phyloP scores from a whole-genome alignment of 2,797 vertebrate species.

The Harpagifer antarcticus region DNA sequence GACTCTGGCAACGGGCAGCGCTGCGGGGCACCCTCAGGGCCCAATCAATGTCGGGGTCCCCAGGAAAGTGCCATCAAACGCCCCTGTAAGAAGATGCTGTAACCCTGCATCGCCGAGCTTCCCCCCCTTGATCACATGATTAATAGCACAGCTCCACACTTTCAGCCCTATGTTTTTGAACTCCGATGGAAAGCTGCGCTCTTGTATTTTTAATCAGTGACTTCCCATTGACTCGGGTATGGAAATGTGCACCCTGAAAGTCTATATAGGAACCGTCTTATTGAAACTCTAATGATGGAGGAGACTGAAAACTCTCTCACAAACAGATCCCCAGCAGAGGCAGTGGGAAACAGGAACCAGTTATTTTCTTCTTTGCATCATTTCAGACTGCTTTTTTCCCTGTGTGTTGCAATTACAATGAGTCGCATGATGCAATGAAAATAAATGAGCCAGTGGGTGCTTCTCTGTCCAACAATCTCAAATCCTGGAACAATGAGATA shows the following conservation, averaged over 20 bases:
- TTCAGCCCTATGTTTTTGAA: conserved; percentile 68
- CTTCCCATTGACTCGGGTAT: conserved; percentile 65
- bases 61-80: conserved; percentile 82
- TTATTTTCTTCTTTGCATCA: conserved; percentile 73
- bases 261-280: conserved; percentile 43
- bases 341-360: conserved; percentile 72
- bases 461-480: conserved; percentile 80
- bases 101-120: conserved; percentile 56
- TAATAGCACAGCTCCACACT: conserved; percentile 68
- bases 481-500: conserved; percentile 86
- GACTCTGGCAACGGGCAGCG: conserved; percentile 73
- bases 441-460: conserved; percentile 82
- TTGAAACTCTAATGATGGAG: conserved; percentile 68
- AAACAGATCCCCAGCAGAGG: conserved; percentile 54
- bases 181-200: conserved; percentile 65
- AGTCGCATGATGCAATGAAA: conserved; percentile 82
- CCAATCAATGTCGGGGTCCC: conserved; percentile 85
- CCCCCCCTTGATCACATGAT: conserved; percentile 81
- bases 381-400: conserved; percentile 59
- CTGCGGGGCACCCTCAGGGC: conserved; percentile 76
- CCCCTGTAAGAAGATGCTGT: conserved; percentile 65
- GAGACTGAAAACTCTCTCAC: conserved; percentile 57
- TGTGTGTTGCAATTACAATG: conserved; percentile 75
- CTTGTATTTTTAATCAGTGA: conserved; percentile 77
- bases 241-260: conserved; percentile 68